These are phyloP conservation scores for Troides oblongomaculatus DNA, from an alignment of 2,888 invertebrate genomes.

Conservation along the genomic window DNA sequence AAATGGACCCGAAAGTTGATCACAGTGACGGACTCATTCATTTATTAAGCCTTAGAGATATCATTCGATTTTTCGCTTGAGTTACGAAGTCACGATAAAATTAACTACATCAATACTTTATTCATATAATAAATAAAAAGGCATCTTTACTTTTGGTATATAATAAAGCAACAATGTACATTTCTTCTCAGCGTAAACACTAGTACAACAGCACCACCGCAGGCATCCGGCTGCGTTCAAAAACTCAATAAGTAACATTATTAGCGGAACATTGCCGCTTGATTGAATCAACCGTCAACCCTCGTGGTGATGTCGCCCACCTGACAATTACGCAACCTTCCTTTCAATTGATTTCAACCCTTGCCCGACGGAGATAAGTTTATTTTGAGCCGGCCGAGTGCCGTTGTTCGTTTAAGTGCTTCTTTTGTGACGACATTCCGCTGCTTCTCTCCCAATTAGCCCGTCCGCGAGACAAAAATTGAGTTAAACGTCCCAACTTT, in stretches of 20 bases:
- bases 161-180: too few species aligned
- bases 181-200: neutral
- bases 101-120: too few species aligned
- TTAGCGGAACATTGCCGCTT: conserved; percentile 64
- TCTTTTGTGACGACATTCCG: conserved; percentile 77
- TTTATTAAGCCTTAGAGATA: too few species aligned
- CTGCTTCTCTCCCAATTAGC: conserved; percentile 73
- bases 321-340: conserved; percentile 67
- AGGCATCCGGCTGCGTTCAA: conserved; percentile 53
- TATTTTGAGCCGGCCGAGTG: conserved; percentile 77
- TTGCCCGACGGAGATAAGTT: conserved; percentile 77
- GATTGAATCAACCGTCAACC: conserved; percentile 72
- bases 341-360: conserved; percentile 74
- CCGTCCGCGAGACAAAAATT: conserved; percentile 77
- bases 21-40: too few species aligned
- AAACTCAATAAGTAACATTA: conserved; percentile 72
- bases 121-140: too few species aligned
- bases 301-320: conserved; percentile 57
- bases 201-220: conserved; percentile 11
- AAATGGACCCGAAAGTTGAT: too few species aligned
- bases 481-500: conserved; percentile 77
- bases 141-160: too few species aligned
- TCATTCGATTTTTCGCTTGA: too few species aligned
- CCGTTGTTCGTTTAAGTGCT: conserved; percentile 74
- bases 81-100: too few species aligned